Conservation (phyloP, 2,888 invertebrate genomes). For the Heliconius ethilla region DNA sequence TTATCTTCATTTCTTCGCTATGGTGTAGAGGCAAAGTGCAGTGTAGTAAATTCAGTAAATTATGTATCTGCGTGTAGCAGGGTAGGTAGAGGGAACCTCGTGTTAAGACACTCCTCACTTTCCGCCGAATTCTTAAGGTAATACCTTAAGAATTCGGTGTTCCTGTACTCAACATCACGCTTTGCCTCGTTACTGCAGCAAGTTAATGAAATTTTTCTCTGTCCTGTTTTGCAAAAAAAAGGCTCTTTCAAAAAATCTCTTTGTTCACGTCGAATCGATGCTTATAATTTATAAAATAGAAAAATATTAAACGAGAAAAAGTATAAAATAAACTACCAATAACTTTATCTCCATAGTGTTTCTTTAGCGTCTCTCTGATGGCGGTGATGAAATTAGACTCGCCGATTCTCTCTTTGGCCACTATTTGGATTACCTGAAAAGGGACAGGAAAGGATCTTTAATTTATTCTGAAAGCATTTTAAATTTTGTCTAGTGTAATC, state of each 20-base stretch:
- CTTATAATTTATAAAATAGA: too few relatives aligned
- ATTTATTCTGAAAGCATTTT: background rate
- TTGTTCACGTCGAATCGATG: too few relatives aligned
- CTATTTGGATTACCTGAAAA: slow-evolving; percentile 86
- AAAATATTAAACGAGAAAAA: background rate
- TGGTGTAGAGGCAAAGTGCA: background rate
- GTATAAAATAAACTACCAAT: slow-evolving; percentile 56
- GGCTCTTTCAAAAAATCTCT: too few relatives aligned
- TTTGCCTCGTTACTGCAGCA: background rate
- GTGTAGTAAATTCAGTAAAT: too few relatives aligned
- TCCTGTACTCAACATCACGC: background rate
- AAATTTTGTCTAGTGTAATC: background rate
- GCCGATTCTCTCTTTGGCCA: slow-evolving; percentile 88
- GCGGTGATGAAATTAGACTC: slow-evolving; percentile 89
- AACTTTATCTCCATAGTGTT: slow-evolving; percentile 85
- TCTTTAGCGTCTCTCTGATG: slow-evolving; percentile 86
- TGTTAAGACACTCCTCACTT: background rate
- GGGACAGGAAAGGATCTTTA: background rate
- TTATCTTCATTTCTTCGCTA: background rate
- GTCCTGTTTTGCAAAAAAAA: too few relatives aligned
- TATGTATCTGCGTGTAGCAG: too few relatives aligned
- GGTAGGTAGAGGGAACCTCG: too few relatives aligned
- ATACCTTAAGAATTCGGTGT: too few relatives aligned
- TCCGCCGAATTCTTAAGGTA: background rate
- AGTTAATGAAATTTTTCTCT: background rate